Evolutionary conservation across 1,140 invertebrate genomes (phyloP).

Genomic region (Atta texana): DNA sequence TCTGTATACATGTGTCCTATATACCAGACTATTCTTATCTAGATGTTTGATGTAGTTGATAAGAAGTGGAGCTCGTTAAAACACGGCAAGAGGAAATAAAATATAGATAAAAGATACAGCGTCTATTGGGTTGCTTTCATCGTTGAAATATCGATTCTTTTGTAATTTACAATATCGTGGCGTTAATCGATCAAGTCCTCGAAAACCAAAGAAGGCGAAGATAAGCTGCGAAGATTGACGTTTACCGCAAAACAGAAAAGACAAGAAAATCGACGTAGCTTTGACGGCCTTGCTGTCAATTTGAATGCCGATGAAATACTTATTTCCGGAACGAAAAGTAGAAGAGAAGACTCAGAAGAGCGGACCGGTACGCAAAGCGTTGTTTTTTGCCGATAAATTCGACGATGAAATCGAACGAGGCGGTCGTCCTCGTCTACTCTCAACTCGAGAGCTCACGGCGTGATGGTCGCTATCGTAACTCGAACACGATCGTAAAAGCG

Average conservation of each 20-base stretch:
- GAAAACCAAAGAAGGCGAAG: not conserved
- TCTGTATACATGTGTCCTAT: slow-evolving; percentile 1
- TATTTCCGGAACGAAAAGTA: slow-evolving; percentile 70
- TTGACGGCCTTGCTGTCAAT: slow-evolving; percentile 74
- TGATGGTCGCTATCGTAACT: slow-evolving; percentile 72
- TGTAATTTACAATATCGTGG: slow-evolving; percentile 7
- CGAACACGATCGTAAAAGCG: slow-evolving; percentile 77
- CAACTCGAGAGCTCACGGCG: slow-evolving; percentile 59
- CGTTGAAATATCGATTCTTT: slow-evolving; percentile 23
- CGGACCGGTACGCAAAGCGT: slow-evolving; percentile 48
- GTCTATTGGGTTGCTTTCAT: not conserved
- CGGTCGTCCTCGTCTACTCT: slow-evolving; percentile 60
- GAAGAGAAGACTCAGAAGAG: not conserved
- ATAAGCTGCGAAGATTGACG: slow-evolving; percentile 3
- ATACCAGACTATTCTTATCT: slow-evolving; percentile 41
- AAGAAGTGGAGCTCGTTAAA: slow-evolving; percentile 33
- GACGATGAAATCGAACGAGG: slow-evolving; percentile 74
- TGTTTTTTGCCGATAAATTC: slow-evolving; percentile 77
- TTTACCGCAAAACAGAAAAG: slow-evolving; percentile 55
- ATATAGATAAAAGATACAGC: not conserved
- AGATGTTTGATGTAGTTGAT: not conserved
- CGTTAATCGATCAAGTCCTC: slow-evolving; percentile 21
- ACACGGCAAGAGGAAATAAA: not conserved
- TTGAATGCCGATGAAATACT: slow-evolving; percentile 76
- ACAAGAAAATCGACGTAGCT: slow-evolving; percentile 69